Base-by-base conservation (phyloP, 1,140 invertebrate species). In the Euura saliciscinereae region DNA sequence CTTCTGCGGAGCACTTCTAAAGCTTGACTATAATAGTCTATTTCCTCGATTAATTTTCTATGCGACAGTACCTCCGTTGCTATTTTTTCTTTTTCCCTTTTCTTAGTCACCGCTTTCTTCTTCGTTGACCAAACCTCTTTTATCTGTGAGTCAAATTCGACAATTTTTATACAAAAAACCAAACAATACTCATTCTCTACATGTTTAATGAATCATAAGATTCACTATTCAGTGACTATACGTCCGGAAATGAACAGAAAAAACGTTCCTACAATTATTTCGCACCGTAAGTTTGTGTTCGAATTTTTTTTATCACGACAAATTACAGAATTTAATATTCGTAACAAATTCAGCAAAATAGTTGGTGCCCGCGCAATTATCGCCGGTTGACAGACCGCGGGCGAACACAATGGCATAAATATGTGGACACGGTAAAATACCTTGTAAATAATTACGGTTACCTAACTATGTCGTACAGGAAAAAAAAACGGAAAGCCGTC, bases 61-160 rank as follows among this genome's bases (percentile, higher is more conserved):
- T 77, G 64, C 71, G 75, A 76, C 73, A 73, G 51, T 80, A 81
- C 76, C 79, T 80, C 77, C 74, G 68, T 65, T 65, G 75, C 69
- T 72, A 77, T 69, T 76, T 76, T 83, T 80, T 75, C 72, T 78
- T 77, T 77, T 73, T 65, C 66, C 75, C 73, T 80, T 72, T 77
- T 76, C 74, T 74, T 75, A 76, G 69, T 75, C 74, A 76, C 71
- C 72, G 78, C 70, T 68, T 71, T 77, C 74, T 77, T 76, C 75
- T 81, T 83, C 73, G 73, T 68, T 68, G 80, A 73, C 78, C 78
- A 80, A 76, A 74, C 75, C 46, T 74, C 71, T 77, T 82, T 81
- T 69, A 83, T 81, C 81, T 83, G 78, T 74, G 78, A 80, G 74
- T 73, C 73, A 82, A 82, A 80, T 78, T 79, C 43, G 6, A 5